Percentiles rank a stretch among this genome's conserved stretches.
phyloP scores from a whole-genome alignment of 2,113 vertebrate genomes.

The Thalassarche chlororhynchos region DNA sequence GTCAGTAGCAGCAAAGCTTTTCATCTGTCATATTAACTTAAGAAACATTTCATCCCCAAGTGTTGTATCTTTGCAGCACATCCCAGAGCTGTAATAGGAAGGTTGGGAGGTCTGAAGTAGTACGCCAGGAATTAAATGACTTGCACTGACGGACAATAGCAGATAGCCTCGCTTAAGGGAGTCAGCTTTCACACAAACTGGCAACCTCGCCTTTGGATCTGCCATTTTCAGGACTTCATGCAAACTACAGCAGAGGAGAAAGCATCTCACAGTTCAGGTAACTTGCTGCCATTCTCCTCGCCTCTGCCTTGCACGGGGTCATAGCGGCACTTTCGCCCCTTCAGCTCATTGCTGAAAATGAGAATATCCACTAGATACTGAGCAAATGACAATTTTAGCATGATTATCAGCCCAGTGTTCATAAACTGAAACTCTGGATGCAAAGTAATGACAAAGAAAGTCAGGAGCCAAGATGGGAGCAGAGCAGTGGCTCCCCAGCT shows the following conservation, averaged over 20 bases:
- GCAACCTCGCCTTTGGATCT: neutral
- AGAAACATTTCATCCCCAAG: neutral
- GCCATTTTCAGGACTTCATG: neutral
- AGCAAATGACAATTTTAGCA: neutral
- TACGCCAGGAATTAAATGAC: neutral
- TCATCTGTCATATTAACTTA: neutral
- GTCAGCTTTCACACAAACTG: neutral
- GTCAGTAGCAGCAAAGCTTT: neutral
- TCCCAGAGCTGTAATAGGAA: neutral
- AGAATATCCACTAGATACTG: neutral
- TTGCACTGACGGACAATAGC: neutral
- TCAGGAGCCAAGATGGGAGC: neutral
- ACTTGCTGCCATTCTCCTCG: neutral
- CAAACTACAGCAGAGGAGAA: neutral
- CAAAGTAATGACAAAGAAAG: neutral
- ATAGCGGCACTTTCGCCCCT: rapidly evolving
- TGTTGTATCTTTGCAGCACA: neutral
- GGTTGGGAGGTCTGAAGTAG: neutral
- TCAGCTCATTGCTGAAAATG: neutral
- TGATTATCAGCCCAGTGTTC: neutral
- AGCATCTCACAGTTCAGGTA: neutral
- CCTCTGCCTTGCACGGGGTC: neutral
- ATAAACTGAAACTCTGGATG: neutral
- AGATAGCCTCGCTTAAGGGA: neutral
- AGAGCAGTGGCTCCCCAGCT: neutral